Base-by-base conservation (phyloP, 2,888 invertebrate species). In the Tachina grossa region DNA sequence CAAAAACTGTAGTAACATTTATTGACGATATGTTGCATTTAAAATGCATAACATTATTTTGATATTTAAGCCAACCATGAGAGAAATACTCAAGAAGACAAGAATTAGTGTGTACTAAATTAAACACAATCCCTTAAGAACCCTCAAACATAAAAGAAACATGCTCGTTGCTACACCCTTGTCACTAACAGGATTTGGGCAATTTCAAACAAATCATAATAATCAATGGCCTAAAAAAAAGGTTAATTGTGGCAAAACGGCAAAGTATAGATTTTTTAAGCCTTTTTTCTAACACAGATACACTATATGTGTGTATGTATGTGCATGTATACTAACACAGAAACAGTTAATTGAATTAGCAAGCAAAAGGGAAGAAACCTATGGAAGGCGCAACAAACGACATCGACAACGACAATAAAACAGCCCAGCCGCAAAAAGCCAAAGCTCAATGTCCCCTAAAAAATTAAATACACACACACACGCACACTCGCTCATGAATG, bases 361-460 rank as follows among this genome's bases (percentile, higher is more conserved):
- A 76, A 76, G 71, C 47, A 77, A 76, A 83, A 71, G 85, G 82
- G 83, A 85, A 82, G 83, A 85, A 82, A 66, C 82, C 85, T 76
- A 83, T 82, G 69, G 78, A 78, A 85, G 78, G 75, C 71, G 51
- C 68, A 72, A 71, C 53, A n/a, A 45, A 61, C 47, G 43, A 49
- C 49, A 45, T 53, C 47, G 31, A 49, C 49, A 51, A 55, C 19
- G 47, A 81, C 39, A 78, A 10, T n/a, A 43, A 13, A 66, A 85
- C 65, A 59, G 51, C 63, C 43, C 65, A 55, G 51, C 63, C 47
- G 59, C 53, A 59, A 79, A 85, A 83, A 83, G 84, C 87, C 85
- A 85, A 87, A 87, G 89, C 89, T 88, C 90, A 90, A 89, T 89
- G 89, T 90, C 90, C 90, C 86, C 83, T 77, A 77, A 86, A 81